phyloP scores from a whole-genome alignment of 2,888 invertebrate species.

The Sceliomorpha sp. region DNA sequence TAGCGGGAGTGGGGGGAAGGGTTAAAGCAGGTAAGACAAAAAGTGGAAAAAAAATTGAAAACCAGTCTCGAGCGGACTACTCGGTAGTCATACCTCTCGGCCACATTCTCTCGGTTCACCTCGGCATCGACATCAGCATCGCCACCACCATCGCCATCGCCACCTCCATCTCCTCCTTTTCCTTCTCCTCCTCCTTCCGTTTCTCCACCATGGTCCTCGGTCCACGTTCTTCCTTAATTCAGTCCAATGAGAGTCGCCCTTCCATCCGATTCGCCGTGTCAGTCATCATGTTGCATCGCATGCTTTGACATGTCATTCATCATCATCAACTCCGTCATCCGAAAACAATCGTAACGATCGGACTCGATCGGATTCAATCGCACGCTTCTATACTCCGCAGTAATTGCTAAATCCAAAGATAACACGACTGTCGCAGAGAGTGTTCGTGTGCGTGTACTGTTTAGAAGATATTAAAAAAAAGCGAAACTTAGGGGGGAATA shows the following conservation, averaged over 20 bases:
- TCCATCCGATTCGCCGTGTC: conserved; percentile 64
- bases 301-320: conserved; percentile 46
- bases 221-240: conserved; percentile 74
- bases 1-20: conserved; percentile 9
- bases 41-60: conserved; percentile 53
- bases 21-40: conserved; percentile 48
- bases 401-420: conserved; percentile 30
- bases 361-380: neutral
- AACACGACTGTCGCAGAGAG: conserved; percentile 20
- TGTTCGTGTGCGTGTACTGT: conserved; percentile 34
- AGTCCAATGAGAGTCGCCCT: conserved; percentile 74
- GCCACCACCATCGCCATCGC: conserved; percentile 62
- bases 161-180: conserved; percentile 57
- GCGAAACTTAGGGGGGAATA: conserved; percentile 40
- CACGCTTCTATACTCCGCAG: conserved; percentile 28
- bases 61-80: conserved; percentile 57
- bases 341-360: conserved; percentile 36
- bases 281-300: conserved; percentile 35
- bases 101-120: conserved; percentile 49
- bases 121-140: conserved; percentile 32
- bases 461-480: conserved; percentile 31
- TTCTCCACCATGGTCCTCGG: conserved; percentile 62
- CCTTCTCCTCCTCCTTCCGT: conserved; percentile 59
- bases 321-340: conserved; percentile 38
- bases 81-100: conserved; percentile 57